Base-by-base conservation (phyloP, 2,888 invertebrate genomes). In the Flabesymbios commensalis region DNA sequence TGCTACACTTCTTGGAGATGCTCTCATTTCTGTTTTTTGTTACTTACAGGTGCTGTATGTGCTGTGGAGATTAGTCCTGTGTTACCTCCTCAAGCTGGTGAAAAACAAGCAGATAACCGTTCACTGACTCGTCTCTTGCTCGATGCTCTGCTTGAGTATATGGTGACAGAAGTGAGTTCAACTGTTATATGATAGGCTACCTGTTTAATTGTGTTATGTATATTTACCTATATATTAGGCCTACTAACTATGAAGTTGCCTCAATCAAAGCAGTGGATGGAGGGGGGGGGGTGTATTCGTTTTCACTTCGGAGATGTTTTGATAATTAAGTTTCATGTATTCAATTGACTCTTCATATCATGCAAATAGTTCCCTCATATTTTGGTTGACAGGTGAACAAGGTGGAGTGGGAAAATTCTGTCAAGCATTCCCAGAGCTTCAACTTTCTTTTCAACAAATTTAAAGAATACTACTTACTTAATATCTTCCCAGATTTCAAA, bases 371-470 rank as follows among this genome's bases (percentile, higher is more conserved):
- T n/a, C n/a, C n/a, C n/a, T n/a, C n/a, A n/a, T n/a, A n/a, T n/a
- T n/a, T n/a, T n/a, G n/a, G n/a, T n/a, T n/a, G n/a, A n/a, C n/a
- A 88, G 77, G 90, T 93, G 17, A 90, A 91, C 1, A 91, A 91
- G 81, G 87, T 95, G 59, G 92, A 93, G 77, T 96, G 95, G 95
- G 88, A 90, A 61, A 94, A 94, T 62, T 78, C 88, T 49, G 88
- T 89, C 31, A 88, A 90, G 72, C 91, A 92, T 80, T 89, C 92
- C 73, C 88, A 89, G 77, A 90, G 92, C 74, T 96, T 97, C 83
- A 90, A 90, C 65, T 97, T 95, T 85, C 85, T 97, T 56, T 86
- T 97, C 80, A 92, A 95, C 79, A 90, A 90, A 75, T 96, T 97
- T 78, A 94, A 94, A 83, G 86, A 89, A 60, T 91, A 90, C 79